phyloP scores from a whole-genome alignment of 1,140 invertebrate genomes.

The Ephestia elutella region DNA sequence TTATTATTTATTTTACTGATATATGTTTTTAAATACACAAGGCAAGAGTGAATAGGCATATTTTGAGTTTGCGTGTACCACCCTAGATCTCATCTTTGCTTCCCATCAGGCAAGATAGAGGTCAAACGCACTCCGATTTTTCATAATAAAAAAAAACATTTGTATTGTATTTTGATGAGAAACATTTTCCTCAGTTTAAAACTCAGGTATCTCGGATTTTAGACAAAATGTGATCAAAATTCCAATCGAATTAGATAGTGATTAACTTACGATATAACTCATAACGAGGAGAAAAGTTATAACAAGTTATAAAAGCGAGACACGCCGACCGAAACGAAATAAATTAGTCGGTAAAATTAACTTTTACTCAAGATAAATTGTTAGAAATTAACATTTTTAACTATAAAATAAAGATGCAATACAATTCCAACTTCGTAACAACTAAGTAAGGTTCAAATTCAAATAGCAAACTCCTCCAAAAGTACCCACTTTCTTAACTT shows the following conservation, averaged over 20 bases:
- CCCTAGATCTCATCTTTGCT: too few relatives aligned
- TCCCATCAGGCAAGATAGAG: too few relatives aligned
- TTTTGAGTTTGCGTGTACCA: too few relatives aligned
- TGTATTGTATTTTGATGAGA: too few relatives aligned
- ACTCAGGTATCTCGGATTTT: too few relatives aligned
- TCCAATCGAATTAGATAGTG: not conserved
- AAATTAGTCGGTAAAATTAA: slow-evolving; percentile 34
- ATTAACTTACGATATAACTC: not conserved
- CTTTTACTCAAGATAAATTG: slow-evolving; percentile 29
- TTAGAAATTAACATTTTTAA: slow-evolving; percentile 37
- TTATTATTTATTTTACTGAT: too few relatives aligned
- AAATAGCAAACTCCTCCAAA: slow-evolving; percentile 11
- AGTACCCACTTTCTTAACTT: slow-evolving; percentile 45
- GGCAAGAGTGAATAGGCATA: too few relatives aligned
- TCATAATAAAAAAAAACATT: too few relatives aligned
- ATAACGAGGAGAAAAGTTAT: not conserved
- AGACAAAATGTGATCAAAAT: not conserved
- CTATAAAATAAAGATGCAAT: not conserved
- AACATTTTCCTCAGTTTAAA: too few relatives aligned
- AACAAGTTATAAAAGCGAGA: not conserved
- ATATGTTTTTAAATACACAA: too few relatives aligned
- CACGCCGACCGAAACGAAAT: slow-evolving; percentile 15
- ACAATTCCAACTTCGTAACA: slow-evolving; percentile 11
- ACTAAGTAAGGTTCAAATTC: slow-evolving; percentile 20
- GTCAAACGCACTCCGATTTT: too few relatives aligned